Conservation (phyloP, 37 sponge, comb jelly and placozoan genomes). For the Chondrosia reniformis region DNA sequence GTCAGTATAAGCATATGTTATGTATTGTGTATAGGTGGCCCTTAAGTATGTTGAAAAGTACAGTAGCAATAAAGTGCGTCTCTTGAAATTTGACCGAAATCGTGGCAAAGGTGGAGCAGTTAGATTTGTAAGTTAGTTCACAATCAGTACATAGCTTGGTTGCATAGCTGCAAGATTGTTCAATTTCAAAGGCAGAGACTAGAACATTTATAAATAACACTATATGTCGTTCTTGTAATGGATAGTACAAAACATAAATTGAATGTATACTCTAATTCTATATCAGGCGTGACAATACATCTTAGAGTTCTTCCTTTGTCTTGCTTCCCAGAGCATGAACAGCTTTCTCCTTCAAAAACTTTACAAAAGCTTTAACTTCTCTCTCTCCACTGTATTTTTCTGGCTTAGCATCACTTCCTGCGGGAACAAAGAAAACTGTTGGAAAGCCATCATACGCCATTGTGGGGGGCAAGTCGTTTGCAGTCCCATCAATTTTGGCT, state of each 20-base stretch:
- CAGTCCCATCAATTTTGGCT: constrained; percentile 69
- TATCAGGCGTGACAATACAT: background rate
- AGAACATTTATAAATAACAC: no score
- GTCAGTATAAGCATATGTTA: background rate
- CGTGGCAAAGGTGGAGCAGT: constrained; percentile 99
- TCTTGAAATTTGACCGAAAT: constrained; percentile 81
- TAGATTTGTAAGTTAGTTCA: constrained; percentile 72
- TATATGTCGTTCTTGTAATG: no score
- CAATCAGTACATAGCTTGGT: background rate
- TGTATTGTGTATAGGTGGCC: constrained; percentile 51
- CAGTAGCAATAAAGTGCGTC: constrained; percentile 80
- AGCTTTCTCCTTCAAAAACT: constrained; percentile 22
- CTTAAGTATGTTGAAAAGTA: constrained; percentile 66
- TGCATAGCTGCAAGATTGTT: background rate
- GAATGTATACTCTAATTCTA: background rate
- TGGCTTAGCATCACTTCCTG: constrained; percentile 36
- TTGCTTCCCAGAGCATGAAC: constrained; percentile 9
- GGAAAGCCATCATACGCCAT: constrained; percentile 61
- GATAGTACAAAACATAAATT: no score
- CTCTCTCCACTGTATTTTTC: constrained; percentile 54
- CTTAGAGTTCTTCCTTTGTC: constrained; percentile 31
- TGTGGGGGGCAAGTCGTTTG: constrained; percentile 45
- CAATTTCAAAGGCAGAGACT: no score
- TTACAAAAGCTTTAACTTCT: constrained; percentile 42
- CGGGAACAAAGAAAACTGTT: constrained; percentile 58